These are phyloP conservation scores for Ellobius talpinus DNA, from an alignment of 2,113 vertebrate genomes.

Conservation along the genomic window DNA sequence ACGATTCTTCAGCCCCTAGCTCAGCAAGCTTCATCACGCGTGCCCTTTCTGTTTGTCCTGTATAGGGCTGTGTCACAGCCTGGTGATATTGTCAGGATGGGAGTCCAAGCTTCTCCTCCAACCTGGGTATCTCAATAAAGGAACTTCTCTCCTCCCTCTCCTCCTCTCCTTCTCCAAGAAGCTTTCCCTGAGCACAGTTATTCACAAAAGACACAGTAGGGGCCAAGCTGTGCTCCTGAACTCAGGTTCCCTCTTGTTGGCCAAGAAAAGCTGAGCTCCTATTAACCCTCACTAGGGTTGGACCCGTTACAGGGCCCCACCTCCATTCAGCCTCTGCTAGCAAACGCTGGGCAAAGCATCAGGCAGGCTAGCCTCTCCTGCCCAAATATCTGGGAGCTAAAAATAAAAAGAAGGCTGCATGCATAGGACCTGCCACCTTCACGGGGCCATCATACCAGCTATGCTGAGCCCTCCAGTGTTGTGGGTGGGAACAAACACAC, in stretches of 20 bases:
- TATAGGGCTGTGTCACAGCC: neutral
- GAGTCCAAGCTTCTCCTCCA: neutral
- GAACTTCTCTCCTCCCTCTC: neutral
- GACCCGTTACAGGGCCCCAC: neutral
- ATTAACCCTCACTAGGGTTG: neutral
- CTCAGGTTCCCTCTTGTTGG: neutral
- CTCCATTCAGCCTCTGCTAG: neutral
- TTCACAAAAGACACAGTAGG: neutral
- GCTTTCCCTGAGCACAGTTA: neutral
- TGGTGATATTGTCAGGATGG: neutral
- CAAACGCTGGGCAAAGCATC: neutral
- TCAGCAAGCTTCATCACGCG: neutral
- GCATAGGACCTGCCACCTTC: neutral
- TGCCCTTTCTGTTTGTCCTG: neutral
- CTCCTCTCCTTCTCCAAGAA: neutral
- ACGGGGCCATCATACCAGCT: neutral
- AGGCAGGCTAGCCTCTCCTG: neutral
- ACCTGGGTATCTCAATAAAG: neutral
- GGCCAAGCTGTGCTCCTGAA: neutral
- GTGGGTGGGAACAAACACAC: constrained; percentile 9
- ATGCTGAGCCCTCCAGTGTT: neutral
- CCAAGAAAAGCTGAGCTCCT: neutral
- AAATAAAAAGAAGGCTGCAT: neutral
- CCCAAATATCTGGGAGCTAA: neutral
- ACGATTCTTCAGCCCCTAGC: neutral